These are phyloP conservation scores for Condylura cristata DNA, from an alignment of 2,113 vertebrate genomes.

Conservation along the genomic window DNA sequence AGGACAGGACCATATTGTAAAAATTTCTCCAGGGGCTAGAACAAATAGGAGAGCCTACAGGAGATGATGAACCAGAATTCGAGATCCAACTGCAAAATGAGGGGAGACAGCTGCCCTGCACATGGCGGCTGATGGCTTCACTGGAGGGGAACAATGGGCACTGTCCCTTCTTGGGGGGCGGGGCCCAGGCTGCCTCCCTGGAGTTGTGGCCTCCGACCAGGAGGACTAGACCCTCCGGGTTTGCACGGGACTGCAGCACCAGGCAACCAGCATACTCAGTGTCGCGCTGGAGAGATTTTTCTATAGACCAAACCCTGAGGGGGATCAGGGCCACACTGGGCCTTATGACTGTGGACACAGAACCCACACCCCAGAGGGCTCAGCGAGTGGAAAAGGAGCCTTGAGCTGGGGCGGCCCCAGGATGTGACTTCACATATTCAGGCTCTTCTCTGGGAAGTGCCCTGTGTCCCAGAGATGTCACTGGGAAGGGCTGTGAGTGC, in stretches of 20 bases:
- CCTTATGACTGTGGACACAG: background rate
- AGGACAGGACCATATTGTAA: background rate
- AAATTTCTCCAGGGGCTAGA: background rate
- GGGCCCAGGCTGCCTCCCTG: too few species aligned
- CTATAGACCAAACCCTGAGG: accelerated
- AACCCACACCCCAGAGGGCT: background rate
- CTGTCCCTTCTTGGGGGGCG: background rate
- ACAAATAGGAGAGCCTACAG: background rate
- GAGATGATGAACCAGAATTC: background rate
- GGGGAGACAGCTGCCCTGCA: background rate
- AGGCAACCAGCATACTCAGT: accelerated
- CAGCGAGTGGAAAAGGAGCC: background rate
- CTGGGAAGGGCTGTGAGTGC: background rate
- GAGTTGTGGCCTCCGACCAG: background rate
- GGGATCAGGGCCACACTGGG: background rate
- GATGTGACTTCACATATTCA: background rate
- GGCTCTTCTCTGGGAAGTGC: background rate
- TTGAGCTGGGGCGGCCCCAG: background rate
- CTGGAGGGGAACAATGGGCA: background rate
- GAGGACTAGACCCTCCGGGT: background rate
- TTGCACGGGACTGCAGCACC: background rate
- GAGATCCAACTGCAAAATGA: background rate
- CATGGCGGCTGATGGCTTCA: background rate
- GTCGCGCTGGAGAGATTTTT: background rate
- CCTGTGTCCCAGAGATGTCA: background rate